Base-by-base conservation (phyloP, 2,113 vertebrate genomes). In the Arenaria interpres region DNA sequence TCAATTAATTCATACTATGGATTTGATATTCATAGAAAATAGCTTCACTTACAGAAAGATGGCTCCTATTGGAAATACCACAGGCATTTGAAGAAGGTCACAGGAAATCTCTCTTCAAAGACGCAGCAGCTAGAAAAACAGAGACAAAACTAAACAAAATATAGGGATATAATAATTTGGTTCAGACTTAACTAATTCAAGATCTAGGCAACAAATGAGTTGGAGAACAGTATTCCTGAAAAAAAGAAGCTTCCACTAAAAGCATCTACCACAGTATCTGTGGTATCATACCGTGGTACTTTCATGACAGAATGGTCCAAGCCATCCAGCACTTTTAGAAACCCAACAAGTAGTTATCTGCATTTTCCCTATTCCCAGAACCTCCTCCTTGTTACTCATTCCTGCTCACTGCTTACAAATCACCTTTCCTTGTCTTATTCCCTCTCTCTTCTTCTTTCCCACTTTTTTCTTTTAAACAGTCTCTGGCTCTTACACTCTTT, bases 51-150 rank as follows among this genome's bases (percentile, higher is more conserved):
- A 91, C 66, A 91, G 80, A 91, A 75, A 75, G 51, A 67, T 14
- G 21, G 43, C 39, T 95, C 43, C 39, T 95, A 66, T 72, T 75
- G 57, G 73, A 93, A 94, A 81, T 48, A 87, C 13, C 66, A 91
- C 23, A 89, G 84, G 20, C 57, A 94, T 93, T 59, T 86, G 89
- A 91, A 83, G 67, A 20, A 75, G 66, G 80, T 57, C 64, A 85
- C 33, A n/a, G 51, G 43, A 71, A 89, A 82, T 18, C 43, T 60
- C 77, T 87, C 81, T 91, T 87, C 81, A 81, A 89, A 93, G 67
- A 60, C 25, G 30, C 39, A 93, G 69, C 66, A 87, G 43, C 81
- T 87, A 62, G 39, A 35, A 56, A 92, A 89, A 88, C 1, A 93
- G 28, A 93, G 51, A 95, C 35, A 94, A 76, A 91, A 67, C 54